These are phyloP conservation scores for Hoplodrina blanda DNA, from an alignment of 2,888 invertebrate genomes.

Conservation along the genomic window DNA sequence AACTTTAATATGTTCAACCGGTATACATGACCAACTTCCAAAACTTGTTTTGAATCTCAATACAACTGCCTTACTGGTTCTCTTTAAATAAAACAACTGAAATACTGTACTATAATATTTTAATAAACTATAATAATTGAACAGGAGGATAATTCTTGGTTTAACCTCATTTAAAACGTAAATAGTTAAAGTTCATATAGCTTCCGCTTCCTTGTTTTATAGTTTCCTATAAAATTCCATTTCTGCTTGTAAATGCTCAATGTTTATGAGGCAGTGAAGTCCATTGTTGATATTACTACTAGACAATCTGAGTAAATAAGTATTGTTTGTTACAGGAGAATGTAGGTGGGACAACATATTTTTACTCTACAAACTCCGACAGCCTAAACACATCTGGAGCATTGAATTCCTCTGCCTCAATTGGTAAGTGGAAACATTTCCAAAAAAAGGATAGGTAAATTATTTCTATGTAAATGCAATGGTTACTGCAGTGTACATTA, in stretches of 20 bases:
- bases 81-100: conserved; percentile 5
- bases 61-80: conserved; percentile 3
- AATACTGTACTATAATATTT: not conserved
- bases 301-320: not conserved
- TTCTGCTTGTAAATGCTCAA: not conserved
- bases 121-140: not conserved
- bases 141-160: not conserved
- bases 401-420: conserved; percentile 80
- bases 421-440: conserved; percentile 72
- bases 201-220: too few species aligned
- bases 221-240: not conserved
- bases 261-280: not conserved
- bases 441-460: not conserved
- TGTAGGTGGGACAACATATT: conserved; percentile 98
- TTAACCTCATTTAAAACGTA: conserved; percentile 2
- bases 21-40: conserved; percentile 38
- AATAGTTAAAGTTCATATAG: too few species aligned
- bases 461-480: conserved; percentile 5
- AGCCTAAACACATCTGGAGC: conserved; percentile 84
- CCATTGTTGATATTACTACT: not conserved
- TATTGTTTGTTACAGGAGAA: conserved; percentile 92
- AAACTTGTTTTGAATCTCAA: conserved; percentile 35
- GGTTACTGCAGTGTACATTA: conserved; percentile 38
- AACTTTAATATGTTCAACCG: conserved; percentile 11
- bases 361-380: conserved; percentile 93